Percentiles rank a stretch among this genome's conserved stretches.
These are phyloP conservation scores for Corvus cornix DNA, from an alignment of 2,113 vertebrate species.

Conservation along the genomic window DNA sequence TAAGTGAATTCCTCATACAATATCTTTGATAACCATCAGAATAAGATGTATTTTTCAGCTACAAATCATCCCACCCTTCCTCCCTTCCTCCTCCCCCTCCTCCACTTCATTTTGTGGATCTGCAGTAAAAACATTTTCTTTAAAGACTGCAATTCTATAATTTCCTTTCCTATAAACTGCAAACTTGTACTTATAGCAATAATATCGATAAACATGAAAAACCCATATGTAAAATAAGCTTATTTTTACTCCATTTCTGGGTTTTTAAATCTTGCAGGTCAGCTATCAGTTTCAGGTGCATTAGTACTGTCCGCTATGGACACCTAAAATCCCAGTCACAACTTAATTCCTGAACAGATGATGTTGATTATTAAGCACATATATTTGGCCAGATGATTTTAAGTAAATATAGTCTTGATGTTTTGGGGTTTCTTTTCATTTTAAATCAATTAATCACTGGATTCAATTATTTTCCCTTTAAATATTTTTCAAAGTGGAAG, in stretches of 20 bases:
- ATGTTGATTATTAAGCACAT: neutral
- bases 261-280: neutral
- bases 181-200: neutral
- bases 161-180: neutral
- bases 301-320: neutral
- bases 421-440: neutral
- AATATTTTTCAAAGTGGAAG: neutral
- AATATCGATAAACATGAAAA: neutral
- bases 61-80: neutral
- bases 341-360: neutral
- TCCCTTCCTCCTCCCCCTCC: accelerated
- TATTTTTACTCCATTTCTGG: neutral
- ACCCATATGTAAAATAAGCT: neutral
- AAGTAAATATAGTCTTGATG: neutral
- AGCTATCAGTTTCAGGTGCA: neutral
- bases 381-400: neutral
- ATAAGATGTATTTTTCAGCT: neutral
- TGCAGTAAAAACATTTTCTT: neutral
- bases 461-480: neutral
- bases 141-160: neutral
- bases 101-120: accelerated
- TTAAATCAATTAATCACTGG: neutral
- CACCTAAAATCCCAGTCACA: neutral
- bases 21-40: neutral
- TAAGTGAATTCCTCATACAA: neutral